Evolutionary conservation across 30 jellyfish, hydroid and myxozoan species (phyloP), one percentile per base, ranked within the genome.

Genomic region (Aurelia sp.): DNA sequence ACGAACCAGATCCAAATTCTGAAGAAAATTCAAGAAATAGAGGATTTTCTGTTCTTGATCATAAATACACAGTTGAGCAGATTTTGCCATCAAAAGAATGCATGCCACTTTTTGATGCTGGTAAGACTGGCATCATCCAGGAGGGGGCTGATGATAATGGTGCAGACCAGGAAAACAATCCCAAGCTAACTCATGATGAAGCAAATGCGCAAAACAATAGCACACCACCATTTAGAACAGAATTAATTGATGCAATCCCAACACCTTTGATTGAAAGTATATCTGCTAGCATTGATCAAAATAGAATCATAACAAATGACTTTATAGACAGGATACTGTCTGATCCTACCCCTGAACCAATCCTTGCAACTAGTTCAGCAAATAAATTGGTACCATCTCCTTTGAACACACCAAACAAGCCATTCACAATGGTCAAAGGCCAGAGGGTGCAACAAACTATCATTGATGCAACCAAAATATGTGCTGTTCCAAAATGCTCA

Each of bases 21-120:
- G 83, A 50, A 20, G 83, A 47, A 27, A 50, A 50, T 13, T 73
- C 70, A 11, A 40, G 53, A 44, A 73, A 73, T 31, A 61, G 83
- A 50, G 59, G 50, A 17, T 73, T 33, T 73, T 73, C 83, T 10
- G 83, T 73, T n/a, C 40, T 73, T 22, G 83, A 73, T 73, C 83
- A 73, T 27, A 73, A 66, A 58, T 73, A 73, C 19, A 51, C 50
- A 23, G 13, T 18, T 59, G 33, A 59, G 33, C 69, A 9, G 16
- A 21, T 21, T n/a, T 21, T 21, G 33, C 69, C 69, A 59, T 59
- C 69, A 59, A 59, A 59, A 13, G 69, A 59, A 18, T 59, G 69
- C 69, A 59, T 59, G 69, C 69, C 69, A 18, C 33, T 59, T 59
- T 13, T 44, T 44, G 55, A 44, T 44, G 15, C 55, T 44, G 16